Evolutionary conservation across 1,140 invertebrate genomes (phyloP), one percentile per base, ranked within the genome.

Genomic region (Drosophila orena): DNA sequence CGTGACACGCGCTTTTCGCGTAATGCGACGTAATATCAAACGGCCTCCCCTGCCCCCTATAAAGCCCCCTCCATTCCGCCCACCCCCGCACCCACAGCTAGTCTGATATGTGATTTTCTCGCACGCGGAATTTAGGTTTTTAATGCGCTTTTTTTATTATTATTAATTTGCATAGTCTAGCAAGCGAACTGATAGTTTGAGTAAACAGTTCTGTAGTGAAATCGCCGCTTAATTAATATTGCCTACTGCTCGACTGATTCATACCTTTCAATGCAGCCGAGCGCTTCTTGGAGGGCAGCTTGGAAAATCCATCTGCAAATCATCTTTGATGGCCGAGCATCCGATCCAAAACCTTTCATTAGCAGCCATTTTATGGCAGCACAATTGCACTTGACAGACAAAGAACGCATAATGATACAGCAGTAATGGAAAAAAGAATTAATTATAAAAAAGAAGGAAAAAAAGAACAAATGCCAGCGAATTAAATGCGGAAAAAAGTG

Each of bases 401-500:
- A 59, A 77, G 69, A 68, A 42, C 43, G 38, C 69, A 42, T 58
- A 61, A 58, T 61, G 22, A 61, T 61, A 30, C 22, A 27, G 50
- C 12, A 59, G 37, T 57, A 60, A 30, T 30, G 57, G 35, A 62
- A 35, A 15, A 27, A 61, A 49, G 24, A 60, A 50, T 52, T 50
- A 62, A 59, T 44, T 30, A 71, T 20, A 50, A 11, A 49, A 58
- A 27, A 50, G 35, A 22, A 75, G 5, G 12, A 7, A 12, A 50
- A 7, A 27, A 14, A 20, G 24, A 57, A 49, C 61, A 57, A 68
- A 53, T 49, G 38, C 49, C 37, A 65, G 64, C 70, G 49, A 89
- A 88, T 89, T 83, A 83, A 83, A 83, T 79, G 84, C 68, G 68
- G 77, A 77, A 88, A 83, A 88, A 89, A 90, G 77, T 84, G 85